These are phyloP conservation scores for Cheilinus undulatus DNA, from an alignment of 2,113 vertebrate species.

Conservation along the genomic window DNA sequence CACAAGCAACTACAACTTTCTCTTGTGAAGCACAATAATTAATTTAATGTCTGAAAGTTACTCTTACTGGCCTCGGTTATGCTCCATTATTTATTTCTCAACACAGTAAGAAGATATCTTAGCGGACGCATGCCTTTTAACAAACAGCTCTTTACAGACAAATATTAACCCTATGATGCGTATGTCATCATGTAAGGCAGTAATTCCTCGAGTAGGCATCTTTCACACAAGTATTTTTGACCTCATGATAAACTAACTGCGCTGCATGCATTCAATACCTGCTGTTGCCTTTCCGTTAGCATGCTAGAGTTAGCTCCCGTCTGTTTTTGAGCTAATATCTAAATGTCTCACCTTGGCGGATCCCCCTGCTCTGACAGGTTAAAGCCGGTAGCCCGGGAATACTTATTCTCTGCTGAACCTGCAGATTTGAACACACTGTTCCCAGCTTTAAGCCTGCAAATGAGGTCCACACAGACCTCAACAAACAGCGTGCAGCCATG, in stretches of 20 bases:
- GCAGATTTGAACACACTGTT: neutral
- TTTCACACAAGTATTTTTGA: neutral
- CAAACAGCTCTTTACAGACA: neutral
- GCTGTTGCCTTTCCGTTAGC: neutral
- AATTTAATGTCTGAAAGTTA: too few species aligned
- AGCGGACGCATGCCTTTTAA: neutral
- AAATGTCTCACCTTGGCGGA: conserved; percentile 77
- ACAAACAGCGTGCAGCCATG: conserved; percentile 76
- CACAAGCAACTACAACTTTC: too few species aligned
- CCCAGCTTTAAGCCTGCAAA: conserved; percentile 51
- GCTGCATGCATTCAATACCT: too few species aligned
- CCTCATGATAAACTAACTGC: neutral
- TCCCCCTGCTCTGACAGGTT: conserved; percentile 67
- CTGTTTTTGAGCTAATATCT: neutral
- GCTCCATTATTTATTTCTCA: too few species aligned
- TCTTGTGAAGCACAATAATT: too few species aligned
- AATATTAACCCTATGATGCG: neutral
- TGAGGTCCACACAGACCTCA: conserved; percentile 62
- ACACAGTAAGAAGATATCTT: neutral
- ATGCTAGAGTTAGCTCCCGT: conserved; percentile 3
- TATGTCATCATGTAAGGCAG: neutral
- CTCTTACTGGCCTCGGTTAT: too few species aligned
- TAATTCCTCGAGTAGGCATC: neutral
- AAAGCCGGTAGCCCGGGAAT: conserved; percentile 47
- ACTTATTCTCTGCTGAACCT: conserved; percentile 17